Base-by-base conservation (phyloP, 2,888 invertebrate genomes). In the Pollenia amentaria region DNA sequence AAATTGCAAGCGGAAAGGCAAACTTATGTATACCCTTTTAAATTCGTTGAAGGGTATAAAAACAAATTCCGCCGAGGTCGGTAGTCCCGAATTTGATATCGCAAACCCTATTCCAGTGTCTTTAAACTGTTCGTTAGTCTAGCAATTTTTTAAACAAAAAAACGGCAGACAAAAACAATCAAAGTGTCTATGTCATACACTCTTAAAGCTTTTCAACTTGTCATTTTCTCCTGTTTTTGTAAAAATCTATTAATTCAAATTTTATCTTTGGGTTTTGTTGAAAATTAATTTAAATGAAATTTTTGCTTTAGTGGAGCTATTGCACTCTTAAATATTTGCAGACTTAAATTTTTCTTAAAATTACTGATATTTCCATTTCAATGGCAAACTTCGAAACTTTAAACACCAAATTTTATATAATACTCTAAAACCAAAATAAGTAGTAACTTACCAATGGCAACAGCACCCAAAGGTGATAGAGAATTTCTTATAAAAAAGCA, bases 111-210 rank as follows among this genome's bases (percentile, higher is more conserved):
- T 29, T 44, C 12, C n/a, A 44, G n/a, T 42, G 14, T 62, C 11
- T 60, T 46, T 12, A 53, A 64, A 51, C 51, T 51, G 38, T 51
- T 29, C 44, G 14, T 29, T 14, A 60, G 57, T 69, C 10, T 21
- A 57, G 40, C 64, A 55, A 11, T 72, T 64, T 60, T 57, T 3
- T n/a, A 9, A 10, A 29, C 16, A 70, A 51, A 73, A 60, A 21
- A 48, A 7, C 51, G 9, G 38, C 75, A 69, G 75, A 67, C 81
- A 69, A 51, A 69, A 82, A 60, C 75, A 81, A 81, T 81, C 81
- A 69, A 82, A 82, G 67, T 75, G 81, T 82, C 81, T 75, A 51
- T 82, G 75, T 60, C 82, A 69, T 69, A 62, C 14, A 62, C 38
- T 48, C 21, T 64, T 62, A 29, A 12, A 53, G 21, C 10, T 14